These are phyloP conservation scores for Pristis pectinata DNA, from an alignment of 2,797 vertebrate species.

Conservation along the genomic window DNA sequence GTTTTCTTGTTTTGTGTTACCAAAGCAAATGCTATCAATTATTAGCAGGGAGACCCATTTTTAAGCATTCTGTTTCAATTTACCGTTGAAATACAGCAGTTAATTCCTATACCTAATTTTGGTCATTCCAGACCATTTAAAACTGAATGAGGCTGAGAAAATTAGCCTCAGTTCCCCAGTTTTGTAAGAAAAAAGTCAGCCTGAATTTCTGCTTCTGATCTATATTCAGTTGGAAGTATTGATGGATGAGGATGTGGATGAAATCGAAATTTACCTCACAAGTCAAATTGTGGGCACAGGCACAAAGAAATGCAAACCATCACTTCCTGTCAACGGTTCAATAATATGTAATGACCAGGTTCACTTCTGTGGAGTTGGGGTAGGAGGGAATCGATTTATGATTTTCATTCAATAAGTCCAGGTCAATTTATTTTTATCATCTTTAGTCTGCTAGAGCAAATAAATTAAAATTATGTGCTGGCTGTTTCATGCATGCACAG, in stretches of 20 bases:
- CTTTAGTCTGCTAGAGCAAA: not conserved
- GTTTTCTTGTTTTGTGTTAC: conserved; percentile 32
- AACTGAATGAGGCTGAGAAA: not conserved
- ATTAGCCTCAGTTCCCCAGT: not conserved
- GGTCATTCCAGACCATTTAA: not conserved
- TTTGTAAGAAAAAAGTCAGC: not conserved
- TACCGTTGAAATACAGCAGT: not conserved
- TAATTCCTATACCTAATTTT: not conserved
- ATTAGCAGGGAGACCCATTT: not conserved
- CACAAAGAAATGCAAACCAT: not conserved
- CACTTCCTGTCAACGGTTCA: not conserved
- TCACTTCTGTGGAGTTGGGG: not conserved
- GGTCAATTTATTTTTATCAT: not conserved
- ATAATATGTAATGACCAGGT: not conserved
- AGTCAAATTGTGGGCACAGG: not conserved
- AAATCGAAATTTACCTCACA: not conserved
- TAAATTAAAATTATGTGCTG: not conserved
- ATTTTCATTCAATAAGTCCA: not conserved
- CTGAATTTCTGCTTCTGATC: not conserved
- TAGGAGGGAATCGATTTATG: not conserved
- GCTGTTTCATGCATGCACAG: not conserved
- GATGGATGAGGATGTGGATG: not conserved
- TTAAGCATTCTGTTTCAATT: not conserved
- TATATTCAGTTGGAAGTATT: not conserved
- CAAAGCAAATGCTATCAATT: conserved; percentile 28